Base-by-base conservation (phyloP, 2,113 vertebrate genomes). In the Chrysemys picta region DNA sequence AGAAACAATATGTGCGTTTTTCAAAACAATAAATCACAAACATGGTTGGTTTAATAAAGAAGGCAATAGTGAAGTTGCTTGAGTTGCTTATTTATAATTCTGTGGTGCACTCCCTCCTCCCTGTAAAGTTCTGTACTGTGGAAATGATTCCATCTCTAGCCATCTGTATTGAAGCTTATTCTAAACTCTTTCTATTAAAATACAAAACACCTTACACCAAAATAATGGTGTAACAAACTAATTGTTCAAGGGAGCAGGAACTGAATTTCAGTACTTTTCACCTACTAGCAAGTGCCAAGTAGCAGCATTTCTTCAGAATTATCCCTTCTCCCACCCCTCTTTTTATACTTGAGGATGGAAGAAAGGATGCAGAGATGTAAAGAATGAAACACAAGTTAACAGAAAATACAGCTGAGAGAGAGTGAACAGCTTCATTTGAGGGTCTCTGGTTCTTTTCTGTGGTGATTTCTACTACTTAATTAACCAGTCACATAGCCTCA, bases 381-480 rank as follows among this genome's bases (percentile, higher is more conserved):
- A 87, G 53, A 84, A 22, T 84, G 72, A 94, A 82, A 72, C 0
- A 84, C 31, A 85, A 93, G 89, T 92, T 93, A 76, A 91, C 38
- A 89, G 53, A 75, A 93, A 83, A 80, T 54, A 83, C 42, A 93
- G 6, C 83, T 84, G 45, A 82, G 72, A 84, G 21, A 88, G 22
- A 88, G 11, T 35, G 17, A 76, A 89, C 78, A 93, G 84, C 93
- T 96, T 87, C 29, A 88, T 96, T 87, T 54, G 11, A 91, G 82
- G 42, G n/a, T 76, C 5, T 93, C 62, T 86, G 62, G 38, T 42
- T 47, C 84, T 94, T 87, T 49, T 72, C 56, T 94, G 0, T 85
- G 80, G 53, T 80, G 80, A 93, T 95, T 92, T 94, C 92, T 94
- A 31, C 81, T 94, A 59, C 50, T 92, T 97, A 95, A 91, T 96